These are phyloP conservation scores for Platysternon megacephalum DNA, from an alignment of 2,113 vertebrate species.

Conservation along the genomic window DNA sequence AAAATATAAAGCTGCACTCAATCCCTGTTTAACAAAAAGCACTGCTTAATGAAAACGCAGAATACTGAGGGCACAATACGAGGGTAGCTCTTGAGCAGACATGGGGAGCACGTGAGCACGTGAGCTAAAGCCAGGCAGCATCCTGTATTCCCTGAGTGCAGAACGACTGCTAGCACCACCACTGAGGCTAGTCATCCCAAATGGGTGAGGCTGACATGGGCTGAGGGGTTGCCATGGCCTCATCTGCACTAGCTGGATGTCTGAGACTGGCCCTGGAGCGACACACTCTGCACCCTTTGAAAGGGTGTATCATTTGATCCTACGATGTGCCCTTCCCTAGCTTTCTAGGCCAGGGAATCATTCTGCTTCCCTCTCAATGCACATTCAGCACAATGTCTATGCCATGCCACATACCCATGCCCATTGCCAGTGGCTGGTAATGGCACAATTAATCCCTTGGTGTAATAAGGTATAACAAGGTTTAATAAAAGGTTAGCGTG, in stretches of 20 bases:
- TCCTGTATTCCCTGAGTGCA: neutral
- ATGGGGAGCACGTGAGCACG: neutral
- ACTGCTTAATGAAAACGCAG: rapidly evolving
- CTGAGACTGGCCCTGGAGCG: neutral
- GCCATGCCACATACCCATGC: rapidly evolving
- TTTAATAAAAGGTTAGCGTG: neutral
- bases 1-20: neutral
- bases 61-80: neutral
- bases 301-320: neutral
- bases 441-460: neutral
- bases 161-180: neutral
- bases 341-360: neutral
- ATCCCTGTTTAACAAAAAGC: neutral
- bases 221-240: neutral
- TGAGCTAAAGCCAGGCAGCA: neutral
- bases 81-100: neutral
- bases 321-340: neutral
- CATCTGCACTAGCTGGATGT: rapidly evolving
- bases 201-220: no score
- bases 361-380: neutral
- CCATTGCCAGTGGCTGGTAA: rapidly evolving
- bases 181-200: neutral
- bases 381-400: neutral
- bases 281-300: rapidly evolving
- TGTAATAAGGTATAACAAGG: neutral